Percentiles rank a stretch among this genome's conserved stretches.
Evolutionary conservation across 2,797 vertebrate species (phyloP).

Genomic region (Lepus townsendii): DNA sequence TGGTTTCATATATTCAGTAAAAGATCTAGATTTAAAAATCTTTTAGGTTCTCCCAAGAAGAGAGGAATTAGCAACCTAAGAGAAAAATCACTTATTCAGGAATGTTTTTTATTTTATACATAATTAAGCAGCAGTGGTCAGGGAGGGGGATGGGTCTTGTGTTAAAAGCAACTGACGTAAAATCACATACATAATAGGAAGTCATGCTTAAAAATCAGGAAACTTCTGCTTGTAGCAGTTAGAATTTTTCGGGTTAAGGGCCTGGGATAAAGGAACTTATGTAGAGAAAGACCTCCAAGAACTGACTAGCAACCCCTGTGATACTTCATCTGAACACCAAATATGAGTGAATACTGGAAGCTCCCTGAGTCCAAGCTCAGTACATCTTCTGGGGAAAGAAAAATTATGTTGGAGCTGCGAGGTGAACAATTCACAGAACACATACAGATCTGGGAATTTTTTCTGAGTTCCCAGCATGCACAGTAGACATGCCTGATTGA

Average conservation of each 20-base stretch:
- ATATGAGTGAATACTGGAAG: background rate
- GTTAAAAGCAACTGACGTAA: background rate
- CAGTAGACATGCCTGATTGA: background rate
- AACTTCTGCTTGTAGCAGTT: background rate
- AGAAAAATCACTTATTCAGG: background rate
- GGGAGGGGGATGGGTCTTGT: background rate
- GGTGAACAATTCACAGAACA: background rate
- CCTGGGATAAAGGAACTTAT: background rate
- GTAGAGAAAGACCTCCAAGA: background rate
- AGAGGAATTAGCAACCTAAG: background rate
- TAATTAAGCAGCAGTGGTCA: background rate
- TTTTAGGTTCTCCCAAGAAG: slow-evolving; percentile 22
- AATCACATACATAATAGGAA: background rate
- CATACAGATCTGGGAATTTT: background rate
- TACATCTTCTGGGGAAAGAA: background rate
- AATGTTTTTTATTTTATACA: background rate
- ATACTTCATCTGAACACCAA: background rate
- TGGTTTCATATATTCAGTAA: background rate
- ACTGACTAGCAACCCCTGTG: background rate
- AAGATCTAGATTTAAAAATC: background rate
- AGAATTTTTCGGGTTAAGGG: background rate
- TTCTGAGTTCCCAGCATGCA: background rate
- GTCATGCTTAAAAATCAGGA: background rate
- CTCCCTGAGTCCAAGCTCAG: background rate
- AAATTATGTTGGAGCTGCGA: background rate